These are phyloP conservation scores for Plectropomus leopardus DNA, from an alignment of 2,113 vertebrate genomes.

Conservation along the genomic window DNA sequence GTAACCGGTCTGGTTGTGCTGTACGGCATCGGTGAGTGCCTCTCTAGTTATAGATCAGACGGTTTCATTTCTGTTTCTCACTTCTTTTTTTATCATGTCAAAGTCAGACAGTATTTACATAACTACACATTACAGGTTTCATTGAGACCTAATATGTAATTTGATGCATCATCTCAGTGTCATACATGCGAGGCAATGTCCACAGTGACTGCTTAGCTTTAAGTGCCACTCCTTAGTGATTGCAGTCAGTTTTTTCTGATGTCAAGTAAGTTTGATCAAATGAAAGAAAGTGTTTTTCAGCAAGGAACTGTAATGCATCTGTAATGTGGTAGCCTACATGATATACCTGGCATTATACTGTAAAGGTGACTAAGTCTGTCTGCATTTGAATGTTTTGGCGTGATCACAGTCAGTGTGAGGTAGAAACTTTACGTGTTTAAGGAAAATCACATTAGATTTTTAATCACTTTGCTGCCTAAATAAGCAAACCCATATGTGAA, in stretches of 20 bases:
- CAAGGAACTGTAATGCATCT: background rate
- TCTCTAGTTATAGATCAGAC: background rate
- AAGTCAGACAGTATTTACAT: background rate
- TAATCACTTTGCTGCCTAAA: background rate
- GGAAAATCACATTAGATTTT: no score
- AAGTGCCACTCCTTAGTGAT: background rate
- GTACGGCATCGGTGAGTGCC: slow-evolving; percentile 90
- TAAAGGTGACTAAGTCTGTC: background rate
- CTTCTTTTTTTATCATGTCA: slow-evolving; percentile 10
- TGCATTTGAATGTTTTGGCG: background rate
- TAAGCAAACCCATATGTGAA: background rate
- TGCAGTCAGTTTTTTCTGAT: background rate
- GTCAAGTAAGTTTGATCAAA: background rate
- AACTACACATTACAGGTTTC: slow-evolving; percentile 4
- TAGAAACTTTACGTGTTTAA: background rate
- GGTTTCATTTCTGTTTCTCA: slow-evolving; percentile 55
- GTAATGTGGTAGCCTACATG: no score
- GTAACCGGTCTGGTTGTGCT: slow-evolving; percentile 90
- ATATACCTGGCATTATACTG: background rate
- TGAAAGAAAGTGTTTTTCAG: background rate
- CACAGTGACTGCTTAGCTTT: slow-evolving; percentile 9
- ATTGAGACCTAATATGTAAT: slow-evolving; percentile 17
- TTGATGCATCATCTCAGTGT: background rate
- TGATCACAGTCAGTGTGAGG: background rate
- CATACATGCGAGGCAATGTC: slow-evolving; percentile 5